These are phyloP conservation scores for Hoplias malabaricus DNA, from an alignment of 2,113 vertebrate genomes.

Conservation along the genomic window DNA sequence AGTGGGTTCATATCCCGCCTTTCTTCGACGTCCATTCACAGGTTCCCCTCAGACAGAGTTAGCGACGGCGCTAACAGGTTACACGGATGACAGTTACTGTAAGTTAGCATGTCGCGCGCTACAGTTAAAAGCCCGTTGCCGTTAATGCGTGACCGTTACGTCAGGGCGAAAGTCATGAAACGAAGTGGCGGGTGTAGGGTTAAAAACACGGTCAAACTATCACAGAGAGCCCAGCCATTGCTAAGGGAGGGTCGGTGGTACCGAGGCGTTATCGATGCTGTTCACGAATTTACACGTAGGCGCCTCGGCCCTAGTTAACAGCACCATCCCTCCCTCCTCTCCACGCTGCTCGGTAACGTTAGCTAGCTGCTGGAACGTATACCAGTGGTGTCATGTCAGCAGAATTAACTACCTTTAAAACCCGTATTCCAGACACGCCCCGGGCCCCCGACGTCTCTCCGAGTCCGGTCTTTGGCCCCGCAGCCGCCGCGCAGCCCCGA, in stretches of 20 bases:
- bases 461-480: slow-evolving; percentile 64
- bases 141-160: not conserved
- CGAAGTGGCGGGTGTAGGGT: not conserved
- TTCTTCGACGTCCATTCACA: not conserved
- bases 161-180: not conserved
- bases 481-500: slow-evolving; percentile 67
- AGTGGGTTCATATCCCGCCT: not conserved
- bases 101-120: not conserved
- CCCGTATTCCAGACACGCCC: slow-evolving; percentile 73
- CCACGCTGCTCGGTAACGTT: slow-evolving; percentile 26
- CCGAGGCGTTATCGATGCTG: not conserved
- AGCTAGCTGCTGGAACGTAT: not conserved
- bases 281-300: slow-evolving; percentile 48
- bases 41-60: not conserved
- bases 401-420: slow-evolving; percentile 71
- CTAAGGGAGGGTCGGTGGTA: not conserved
- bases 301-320: slow-evolving; percentile 48
- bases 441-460: slow-evolving; percentile 64
- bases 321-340: slow-evolving; percentile 4
- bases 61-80: not conserved
- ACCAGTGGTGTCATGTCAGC: slow-evolving; percentile 31
- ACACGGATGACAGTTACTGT: not conserved
- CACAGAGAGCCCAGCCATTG: not conserved
- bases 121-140: not conserved
- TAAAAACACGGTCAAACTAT: not conserved